Evolutionary conservation across 2,797 vertebrate genomes (phyloP).

Genomic region (Sciurus vulgaris): DNA sequence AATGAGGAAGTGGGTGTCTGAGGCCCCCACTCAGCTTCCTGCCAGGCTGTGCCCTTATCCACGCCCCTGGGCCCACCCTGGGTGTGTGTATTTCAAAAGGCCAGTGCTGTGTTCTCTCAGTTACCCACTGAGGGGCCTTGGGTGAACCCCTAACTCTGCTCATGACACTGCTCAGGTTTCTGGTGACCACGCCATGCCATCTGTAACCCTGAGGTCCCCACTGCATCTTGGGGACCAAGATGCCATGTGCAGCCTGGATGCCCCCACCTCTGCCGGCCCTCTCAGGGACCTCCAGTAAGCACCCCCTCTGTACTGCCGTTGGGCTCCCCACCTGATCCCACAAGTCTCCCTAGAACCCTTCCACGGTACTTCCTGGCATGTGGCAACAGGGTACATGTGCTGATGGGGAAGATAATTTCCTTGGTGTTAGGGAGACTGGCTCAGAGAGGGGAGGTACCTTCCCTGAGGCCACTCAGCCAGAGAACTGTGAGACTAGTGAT

Average conservation of each 20-base stretch:
- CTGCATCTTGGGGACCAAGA: background rate
- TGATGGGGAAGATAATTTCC: background rate
- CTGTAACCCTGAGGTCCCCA: background rate
- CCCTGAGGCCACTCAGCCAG: background rate
- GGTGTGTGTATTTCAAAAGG: background rate
- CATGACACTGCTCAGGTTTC: background rate
- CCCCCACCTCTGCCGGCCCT: no score
- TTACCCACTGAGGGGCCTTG: accelerated
- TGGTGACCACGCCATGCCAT: background rate
- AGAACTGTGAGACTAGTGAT: background rate
- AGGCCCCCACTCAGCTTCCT: no score
- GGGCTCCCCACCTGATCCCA: no score
- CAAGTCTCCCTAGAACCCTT: no score
- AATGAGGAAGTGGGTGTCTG: background rate
- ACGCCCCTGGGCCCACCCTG: accelerated
- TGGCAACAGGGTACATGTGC: accelerated
- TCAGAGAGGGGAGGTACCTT: background rate
- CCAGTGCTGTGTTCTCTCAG: background rate
- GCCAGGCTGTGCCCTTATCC: accelerated
- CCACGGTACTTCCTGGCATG: accelerated
- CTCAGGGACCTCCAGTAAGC: background rate
- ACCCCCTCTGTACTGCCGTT: accelerated
- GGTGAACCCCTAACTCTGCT: background rate
- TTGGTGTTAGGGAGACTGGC: background rate
- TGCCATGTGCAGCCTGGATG: background rate